These are phyloP conservation scores for Phalera bucephala DNA, from an alignment of 2,888 invertebrate species.

Conservation along the genomic window DNA sequence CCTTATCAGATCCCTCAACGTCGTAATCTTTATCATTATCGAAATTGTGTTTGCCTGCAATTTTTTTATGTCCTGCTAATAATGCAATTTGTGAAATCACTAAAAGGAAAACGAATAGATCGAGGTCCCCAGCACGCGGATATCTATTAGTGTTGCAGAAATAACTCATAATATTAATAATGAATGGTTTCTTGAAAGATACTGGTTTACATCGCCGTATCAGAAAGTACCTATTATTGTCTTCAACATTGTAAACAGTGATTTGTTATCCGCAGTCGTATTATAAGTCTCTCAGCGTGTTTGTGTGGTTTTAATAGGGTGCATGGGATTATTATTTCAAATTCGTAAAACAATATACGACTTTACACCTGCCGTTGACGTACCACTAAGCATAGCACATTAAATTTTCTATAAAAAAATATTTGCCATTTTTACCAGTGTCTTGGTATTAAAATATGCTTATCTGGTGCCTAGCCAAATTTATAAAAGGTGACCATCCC, in stretches of 20 bases:
- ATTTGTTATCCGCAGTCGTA: background rate
- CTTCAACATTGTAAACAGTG: background rate
- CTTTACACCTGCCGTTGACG: too few relatives aligned
- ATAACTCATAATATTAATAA: conserved; percentile 2
- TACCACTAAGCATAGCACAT: too few relatives aligned
- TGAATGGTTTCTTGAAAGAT: too few relatives aligned
- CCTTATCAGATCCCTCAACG: background rate
- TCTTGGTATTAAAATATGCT: too few relatives aligned
- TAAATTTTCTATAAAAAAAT: too few relatives aligned
- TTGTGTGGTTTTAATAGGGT: conserved; percentile 2
- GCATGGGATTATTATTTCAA: too few relatives aligned
- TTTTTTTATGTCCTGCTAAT: conserved; percentile 8
- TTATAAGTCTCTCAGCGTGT: background rate
- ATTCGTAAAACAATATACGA: too few relatives aligned
- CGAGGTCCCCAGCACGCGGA: conserved; percentile 13
- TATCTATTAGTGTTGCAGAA: conserved; percentile 4
- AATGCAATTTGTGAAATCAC: conserved; percentile 12
- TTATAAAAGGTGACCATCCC: too few relatives aligned
- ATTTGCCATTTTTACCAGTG: too few relatives aligned
- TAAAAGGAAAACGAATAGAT: conserved; percentile 19
- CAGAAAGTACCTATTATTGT: too few relatives aligned
- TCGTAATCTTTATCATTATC: background rate
- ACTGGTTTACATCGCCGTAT: too few relatives aligned
- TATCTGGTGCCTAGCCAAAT: too few relatives aligned
- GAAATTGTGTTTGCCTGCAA: background rate